Evolutionary conservation across 2,797 vertebrate species (phyloP), one percentile per base, ranked within the genome.

Genomic region (Girardinus metallicus): DNA sequence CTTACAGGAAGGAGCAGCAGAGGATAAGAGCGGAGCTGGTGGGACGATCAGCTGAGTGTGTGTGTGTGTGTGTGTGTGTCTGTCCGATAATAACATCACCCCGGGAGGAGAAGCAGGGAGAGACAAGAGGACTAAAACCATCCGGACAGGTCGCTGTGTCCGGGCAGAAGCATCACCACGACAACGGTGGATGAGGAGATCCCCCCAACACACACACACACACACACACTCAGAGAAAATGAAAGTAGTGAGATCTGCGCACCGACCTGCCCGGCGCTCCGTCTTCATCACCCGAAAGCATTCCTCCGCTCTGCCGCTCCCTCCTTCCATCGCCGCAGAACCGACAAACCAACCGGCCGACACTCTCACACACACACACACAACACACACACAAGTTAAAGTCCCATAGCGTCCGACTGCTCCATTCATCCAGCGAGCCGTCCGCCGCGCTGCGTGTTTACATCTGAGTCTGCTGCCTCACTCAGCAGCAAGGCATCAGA

Each of bases 271-370:
- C 70, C 93, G 83, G 84, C 92, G 87, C 89, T 89, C 72, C 91
- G 94, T 95, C 94, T 94, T 93, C 94, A 93, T 96, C 96, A 96
- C 92, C 31, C 93, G 93, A 95, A 94, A 91, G 93, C 96, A 96
- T 96, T 95, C 93, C 95, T 93, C 94, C 91, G 93, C 95, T 95
- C 96, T 95, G 96, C 96, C 96, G 95, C 86, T 83, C 39, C 83
- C 78, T 87, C 77, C 83, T 84, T 91, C 86, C 89, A 91, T 90
- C 72, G 66, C 88, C 83, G 85, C 83, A 77, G 87, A 90, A 87
- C 83, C 88, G 83, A 97, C 96, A 86, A 84, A 87, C 80, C 36
- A 9, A 84, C 85, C 73, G 23, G 68, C 64, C 18, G 72, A 86
- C 79, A 72, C 76, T 60, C 73, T 55, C 72, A 26, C 49, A 62